Conservation (phyloP, 2,797 vertebrate genomes). For the Lerista edwardsae region DNA sequence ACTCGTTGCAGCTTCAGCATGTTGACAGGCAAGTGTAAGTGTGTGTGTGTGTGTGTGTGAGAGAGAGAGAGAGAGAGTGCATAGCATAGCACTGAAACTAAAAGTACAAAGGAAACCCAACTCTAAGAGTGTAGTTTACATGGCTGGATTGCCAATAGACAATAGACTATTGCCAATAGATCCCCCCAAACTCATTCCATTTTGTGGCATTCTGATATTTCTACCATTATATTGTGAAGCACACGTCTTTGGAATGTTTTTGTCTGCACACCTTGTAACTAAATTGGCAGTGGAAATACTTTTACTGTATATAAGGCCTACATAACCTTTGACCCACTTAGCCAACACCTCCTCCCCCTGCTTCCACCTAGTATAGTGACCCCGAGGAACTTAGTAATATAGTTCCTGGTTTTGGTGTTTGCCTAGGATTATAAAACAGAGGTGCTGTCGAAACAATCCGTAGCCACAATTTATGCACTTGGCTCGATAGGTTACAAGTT, state of each 20-base stretch:
- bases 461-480: neutral
- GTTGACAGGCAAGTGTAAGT: slow-evolving; percentile 84
- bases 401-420: neutral
- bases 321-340: neutral
- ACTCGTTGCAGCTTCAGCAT: slow-evolving; percentile 93
- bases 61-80: too few relatives aligned
- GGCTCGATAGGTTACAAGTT: neutral
- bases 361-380: too few relatives aligned
- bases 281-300: neutral
- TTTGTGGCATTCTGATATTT: neutral
- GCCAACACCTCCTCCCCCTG: neutral
- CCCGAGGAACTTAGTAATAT: neutral
- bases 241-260: neutral
- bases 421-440: neutral
- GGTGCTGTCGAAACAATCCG: neutral
- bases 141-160: neutral
- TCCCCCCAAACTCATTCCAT: neutral
- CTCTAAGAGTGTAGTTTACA: neutral
- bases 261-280: neutral
- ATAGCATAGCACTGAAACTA: neutral
- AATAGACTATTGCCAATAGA: neutral
- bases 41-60: too few relatives aligned
- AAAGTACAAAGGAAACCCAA: neutral
- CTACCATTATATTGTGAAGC: neutral
- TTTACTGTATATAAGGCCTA: neutral